Percentiles rank a stretch among this genome's conserved stretches.
These are phyloP conservation scores for Clarias fuscus DNA, from an alignment of 2,797 vertebrate genomes.

Conservation along the genomic window DNA sequence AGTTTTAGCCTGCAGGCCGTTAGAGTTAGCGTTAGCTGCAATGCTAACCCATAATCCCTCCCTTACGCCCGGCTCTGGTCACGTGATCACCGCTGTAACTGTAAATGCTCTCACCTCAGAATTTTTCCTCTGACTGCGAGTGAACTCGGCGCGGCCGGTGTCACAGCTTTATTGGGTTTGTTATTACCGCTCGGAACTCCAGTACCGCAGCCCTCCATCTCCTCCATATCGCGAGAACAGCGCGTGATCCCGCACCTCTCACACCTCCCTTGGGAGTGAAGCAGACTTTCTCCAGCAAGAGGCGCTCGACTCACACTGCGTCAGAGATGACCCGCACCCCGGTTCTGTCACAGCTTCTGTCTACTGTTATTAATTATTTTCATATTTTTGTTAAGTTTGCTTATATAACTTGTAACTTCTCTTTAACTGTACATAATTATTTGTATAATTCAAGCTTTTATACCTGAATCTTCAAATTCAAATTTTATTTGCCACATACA, in stretches of 20 bases:
- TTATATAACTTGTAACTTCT: too few relatives aligned
- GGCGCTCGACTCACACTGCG: neutral
- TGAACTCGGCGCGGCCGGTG: conserved; percentile 82
- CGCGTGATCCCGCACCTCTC: too few relatives aligned
- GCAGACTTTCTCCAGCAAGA: neutral
- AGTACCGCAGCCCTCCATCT: conserved; percentile 76
- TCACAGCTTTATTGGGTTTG: conserved; percentile 79
- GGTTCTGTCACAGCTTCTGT: too few relatives aligned
- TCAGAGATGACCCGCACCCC: too few relatives aligned
- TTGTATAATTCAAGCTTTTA: too few relatives aligned
- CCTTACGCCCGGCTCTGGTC: too few relatives aligned
- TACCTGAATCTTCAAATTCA: too few relatives aligned
- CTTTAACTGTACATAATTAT: too few relatives aligned
- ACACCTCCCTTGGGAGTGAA: neutral
- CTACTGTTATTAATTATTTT: too few relatives aligned
- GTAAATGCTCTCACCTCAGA: conserved; percentile 81
- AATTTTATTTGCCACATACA: too few relatives aligned
- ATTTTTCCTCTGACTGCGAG: conserved; percentile 90
- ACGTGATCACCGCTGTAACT: neutral
- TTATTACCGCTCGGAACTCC: conserved; percentile 80
- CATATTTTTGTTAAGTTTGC: too few relatives aligned
- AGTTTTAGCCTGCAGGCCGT: neutral
- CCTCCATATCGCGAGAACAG: conserved; percentile 63
- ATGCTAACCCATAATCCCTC: neutral
- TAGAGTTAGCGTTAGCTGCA: neutral